Evolutionary conservation across 2,888 invertebrate genomes (phyloP).

Genomic region (Teleogryllus oceanicus): DNA sequence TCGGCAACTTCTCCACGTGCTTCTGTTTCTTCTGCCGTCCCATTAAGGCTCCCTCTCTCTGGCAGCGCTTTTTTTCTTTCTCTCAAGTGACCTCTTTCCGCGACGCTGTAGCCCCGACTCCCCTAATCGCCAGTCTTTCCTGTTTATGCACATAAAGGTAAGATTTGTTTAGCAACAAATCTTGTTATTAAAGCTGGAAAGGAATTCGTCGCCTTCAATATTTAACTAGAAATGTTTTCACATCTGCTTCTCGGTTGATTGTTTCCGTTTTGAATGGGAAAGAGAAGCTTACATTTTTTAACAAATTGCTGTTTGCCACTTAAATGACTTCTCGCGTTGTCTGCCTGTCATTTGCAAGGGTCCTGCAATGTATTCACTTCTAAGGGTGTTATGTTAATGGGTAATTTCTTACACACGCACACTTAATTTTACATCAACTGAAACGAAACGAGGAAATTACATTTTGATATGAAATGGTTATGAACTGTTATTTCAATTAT

Average conservation of each 20-base stretch:
- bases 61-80: background rate
- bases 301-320: background rate
- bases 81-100: slow-evolving; percentile 18
- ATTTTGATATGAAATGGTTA: too few species aligned
- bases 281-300: background rate
- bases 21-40: background rate
- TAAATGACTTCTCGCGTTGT: background rate
- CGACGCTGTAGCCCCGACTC: background rate
- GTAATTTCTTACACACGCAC: too few species aligned
- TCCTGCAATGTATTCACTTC: too few species aligned
- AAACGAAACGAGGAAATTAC: too few species aligned
- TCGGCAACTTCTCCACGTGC: slow-evolving; percentile 3
- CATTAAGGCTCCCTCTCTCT: background rate
- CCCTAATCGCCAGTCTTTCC: slow-evolving; percentile 5
- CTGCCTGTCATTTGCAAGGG: slow-evolving; percentile 11
- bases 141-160: slow-evolving; percentile 18
- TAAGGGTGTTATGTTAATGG: too few species aligned
- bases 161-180: slow-evolving; percentile 18
- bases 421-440: too few species aligned
- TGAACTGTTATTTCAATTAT: too few species aligned
- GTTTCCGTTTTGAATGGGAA: background rate
- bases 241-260: background rate
- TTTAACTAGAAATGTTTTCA: background rate
- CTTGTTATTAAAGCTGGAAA: slow-evolving; percentile 18
- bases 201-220: background rate